Base-by-base conservation (phyloP, 2,888 invertebrate species). In the Bruchidius siliquastri region DNA sequence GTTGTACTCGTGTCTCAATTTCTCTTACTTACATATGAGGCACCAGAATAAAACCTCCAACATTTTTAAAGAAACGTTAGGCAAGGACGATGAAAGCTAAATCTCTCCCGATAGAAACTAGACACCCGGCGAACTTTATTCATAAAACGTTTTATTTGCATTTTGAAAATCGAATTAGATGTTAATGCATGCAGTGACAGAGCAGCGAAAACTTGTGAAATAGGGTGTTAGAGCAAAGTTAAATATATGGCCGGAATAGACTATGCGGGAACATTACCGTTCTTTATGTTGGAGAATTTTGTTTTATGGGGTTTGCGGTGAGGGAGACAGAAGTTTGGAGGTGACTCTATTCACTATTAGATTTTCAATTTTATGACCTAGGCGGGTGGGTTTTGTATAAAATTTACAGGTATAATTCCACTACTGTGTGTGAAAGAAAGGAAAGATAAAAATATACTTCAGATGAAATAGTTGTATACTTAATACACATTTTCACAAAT, bases 121-220 rank as follows among this genome's bases (percentile, higher is more conserved):
- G 6, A 49, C 49, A 49, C 18, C 18, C 69, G 18, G 67, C 68
- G 69, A 76, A 77, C 76, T 77, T 76, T 75, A 76, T 75, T 74
- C 76, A 77, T 77, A 77, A 76, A 76, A 76, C 76, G 76, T 76
- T 76, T 74, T 76, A 76, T 77, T 76, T 67, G 75, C 69, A 77
- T 77, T 75, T 75, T 74, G 75, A 76, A 74, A 72, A 75, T 76
- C 72, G 74, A 75, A 77, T 77, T 77, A 77, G 70, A 76, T 76
- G 74, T 76, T 75, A 77, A 77, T 74, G 73, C 76, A 74, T 74
- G 76, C 74, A 49, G 49, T 49, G 49, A 49, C 49, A 49, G 49
- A 49, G 49, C 49, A 13, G 8, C 13, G 49, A 49, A 49, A 49
- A 49, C 49, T 49, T 49, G 13, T 49, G 49, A 49, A 49, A 49